Percentiles rank a stretch among this genome's conserved stretches.
These are phyloP conservation scores for Campaea margaritaria DNA, from an alignment of 2,888 invertebrate species.

Conservation along the genomic window DNA sequence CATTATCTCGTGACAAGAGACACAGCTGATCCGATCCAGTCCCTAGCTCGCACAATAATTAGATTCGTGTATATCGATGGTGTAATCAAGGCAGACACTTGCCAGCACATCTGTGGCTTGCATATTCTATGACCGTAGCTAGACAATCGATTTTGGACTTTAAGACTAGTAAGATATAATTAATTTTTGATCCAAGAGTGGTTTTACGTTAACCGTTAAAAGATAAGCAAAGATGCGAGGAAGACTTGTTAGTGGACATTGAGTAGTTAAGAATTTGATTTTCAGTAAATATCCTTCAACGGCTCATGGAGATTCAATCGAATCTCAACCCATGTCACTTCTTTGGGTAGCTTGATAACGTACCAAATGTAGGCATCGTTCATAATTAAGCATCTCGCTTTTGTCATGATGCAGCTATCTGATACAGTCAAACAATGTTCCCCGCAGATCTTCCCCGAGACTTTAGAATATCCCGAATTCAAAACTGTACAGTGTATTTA, in stretches of 20 bases:
- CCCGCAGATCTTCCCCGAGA: too few species aligned
- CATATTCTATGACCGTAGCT: slow-evolving; percentile 35
- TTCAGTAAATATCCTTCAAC: too few species aligned
- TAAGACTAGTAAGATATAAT: slow-evolving; percentile 40
- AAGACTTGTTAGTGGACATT: slow-evolving; percentile 31
- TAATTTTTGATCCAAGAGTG: background rate
- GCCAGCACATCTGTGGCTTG: slow-evolving; percentile 73
- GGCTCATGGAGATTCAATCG: too few species aligned
- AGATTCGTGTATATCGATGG: slow-evolving; percentile 73
- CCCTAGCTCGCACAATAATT: slow-evolving; percentile 63
- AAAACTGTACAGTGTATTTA: background rate
- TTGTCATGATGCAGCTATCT: too few species aligned
- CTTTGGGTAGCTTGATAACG: too few species aligned
- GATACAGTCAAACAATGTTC: too few species aligned
- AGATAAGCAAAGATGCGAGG: slow-evolving; percentile 61
- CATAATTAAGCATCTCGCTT: too few species aligned
- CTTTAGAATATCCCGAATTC: too few species aligned
- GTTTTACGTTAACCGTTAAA: slow-evolving; percentile 51
- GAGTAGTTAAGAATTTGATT: background rate
- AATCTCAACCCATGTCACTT: too few species aligned
- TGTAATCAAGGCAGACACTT: slow-evolving; percentile 78
- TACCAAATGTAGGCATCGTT: too few species aligned
- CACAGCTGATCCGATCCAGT: slow-evolving; percentile 63
- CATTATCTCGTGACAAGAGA: slow-evolving; percentile 66
- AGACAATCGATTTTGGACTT: slow-evolving; percentile 44